phyloP scores from a whole-genome alignment of 1,140 invertebrate genomes.

The Drosophila willistoni region DNA sequence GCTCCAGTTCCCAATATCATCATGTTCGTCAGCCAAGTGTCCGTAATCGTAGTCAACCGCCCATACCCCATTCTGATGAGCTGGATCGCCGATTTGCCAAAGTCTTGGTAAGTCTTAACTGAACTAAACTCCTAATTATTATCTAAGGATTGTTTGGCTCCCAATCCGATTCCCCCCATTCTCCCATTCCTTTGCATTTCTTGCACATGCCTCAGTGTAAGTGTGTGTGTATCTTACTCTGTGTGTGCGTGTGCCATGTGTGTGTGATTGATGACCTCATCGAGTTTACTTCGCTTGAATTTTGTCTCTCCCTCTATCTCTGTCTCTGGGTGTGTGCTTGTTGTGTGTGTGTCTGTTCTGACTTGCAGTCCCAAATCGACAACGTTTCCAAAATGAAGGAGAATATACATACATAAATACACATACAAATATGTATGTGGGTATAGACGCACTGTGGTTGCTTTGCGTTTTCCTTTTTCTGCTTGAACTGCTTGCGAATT shows the following conservation, averaged over 20 bases:
- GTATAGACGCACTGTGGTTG: constrained; percentile 4
- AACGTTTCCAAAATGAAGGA: constrained; percentile 11
- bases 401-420: neutral
- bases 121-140: neutral
- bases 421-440: constrained; percentile 34
- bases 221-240: neutral
- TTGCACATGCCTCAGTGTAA: constrained; percentile 32
- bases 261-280: constrained; percentile 77
- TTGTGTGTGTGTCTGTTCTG: neutral
- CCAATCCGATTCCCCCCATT: constrained; percentile 8
- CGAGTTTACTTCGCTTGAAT: constrained; percentile 43
- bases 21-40: constrained; percentile 88
- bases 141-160: constrained; percentile 40
- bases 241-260: neutral
- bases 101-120: constrained; percentile 92
- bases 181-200: constrained; percentile 28
- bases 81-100: constrained; percentile 96
- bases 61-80: constrained; percentile 94
- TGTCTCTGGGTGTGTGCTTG: constrained; percentile 17
- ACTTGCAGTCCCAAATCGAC: constrained; percentile 21
- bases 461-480: constrained; percentile 11
- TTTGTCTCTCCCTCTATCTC: constrained; percentile 40
- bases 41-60: constrained; percentile 89
- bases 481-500: constrained; percentile 1
- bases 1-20: constrained; percentile 79